These are phyloP conservation scores for Melanotus villosus DNA, from an alignment of 2,888 invertebrate species.

Conservation along the genomic window DNA sequence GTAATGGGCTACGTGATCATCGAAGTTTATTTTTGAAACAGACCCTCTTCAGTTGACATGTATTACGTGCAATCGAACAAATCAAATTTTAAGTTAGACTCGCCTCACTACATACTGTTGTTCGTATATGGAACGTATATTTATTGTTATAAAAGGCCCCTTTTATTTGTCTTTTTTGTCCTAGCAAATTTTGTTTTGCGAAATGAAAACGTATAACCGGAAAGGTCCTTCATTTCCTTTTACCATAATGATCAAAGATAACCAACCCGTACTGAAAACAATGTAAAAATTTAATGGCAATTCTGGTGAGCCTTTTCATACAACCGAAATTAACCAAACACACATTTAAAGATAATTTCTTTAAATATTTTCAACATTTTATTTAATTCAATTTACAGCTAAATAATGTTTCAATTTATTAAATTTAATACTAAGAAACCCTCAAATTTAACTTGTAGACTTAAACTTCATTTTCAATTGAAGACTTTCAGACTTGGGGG, in stretches of 20 bases:
- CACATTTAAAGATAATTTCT: too few species aligned
- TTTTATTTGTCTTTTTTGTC: slow-evolving; percentile 1
- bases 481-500: too few species aligned
- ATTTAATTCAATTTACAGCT: too few species aligned
- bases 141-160: not conserved
- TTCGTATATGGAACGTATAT: not conserved
- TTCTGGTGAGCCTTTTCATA: not conserved
- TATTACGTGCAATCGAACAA: slow-evolving; percentile 34
- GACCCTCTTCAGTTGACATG: slow-evolving; percentile 28
- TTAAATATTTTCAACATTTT: too few species aligned
- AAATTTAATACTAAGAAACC: too few species aligned
- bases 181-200: not conserved
- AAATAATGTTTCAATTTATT: too few species aligned
- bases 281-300: not conserved
- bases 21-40: not conserved
- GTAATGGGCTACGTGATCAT: slow-evolving; percentile 1
- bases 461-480: too few species aligned
- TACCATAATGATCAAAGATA: not conserved
- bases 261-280: not conserved
- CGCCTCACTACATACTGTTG: slow-evolving; percentile 17
- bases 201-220: not conserved
- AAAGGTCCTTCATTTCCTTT: slow-evolving; percentile 3
- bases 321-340: too few species aligned
- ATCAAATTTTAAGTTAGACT: slow-evolving; percentile 29
- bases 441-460: too few species aligned